These are phyloP conservation scores for Hemiprocne comata DNA, from an alignment of 2,113 vertebrate species.

Conservation along the genomic window DNA sequence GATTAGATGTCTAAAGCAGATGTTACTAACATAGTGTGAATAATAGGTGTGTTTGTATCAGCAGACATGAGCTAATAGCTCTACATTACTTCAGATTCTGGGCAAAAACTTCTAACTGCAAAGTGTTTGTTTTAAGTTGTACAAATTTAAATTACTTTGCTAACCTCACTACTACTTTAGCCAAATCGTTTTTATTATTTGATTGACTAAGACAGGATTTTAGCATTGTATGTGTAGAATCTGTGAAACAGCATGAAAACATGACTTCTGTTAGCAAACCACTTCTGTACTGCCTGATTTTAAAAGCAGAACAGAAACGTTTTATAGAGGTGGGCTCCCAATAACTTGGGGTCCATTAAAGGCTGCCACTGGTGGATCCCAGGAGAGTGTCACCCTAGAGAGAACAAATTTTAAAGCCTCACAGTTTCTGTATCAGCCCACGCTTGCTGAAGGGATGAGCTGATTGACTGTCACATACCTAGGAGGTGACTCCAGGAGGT, in stretches of 20 bases:
- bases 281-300: background rate
- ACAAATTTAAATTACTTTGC: background rate
- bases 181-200: background rate
- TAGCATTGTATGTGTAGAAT: background rate
- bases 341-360: background rate
- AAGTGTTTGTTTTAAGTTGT: background rate
- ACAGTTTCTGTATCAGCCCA: background rate
- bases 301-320: background rate
- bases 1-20: background rate
- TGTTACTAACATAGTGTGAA: background rate
- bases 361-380: background rate
- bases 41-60: conserved; percentile 33
- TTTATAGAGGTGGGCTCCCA: background rate
- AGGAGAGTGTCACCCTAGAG: background rate
- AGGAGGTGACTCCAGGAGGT: background rate
- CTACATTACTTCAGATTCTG: background rate
- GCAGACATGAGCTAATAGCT: background rate
- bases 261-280: background rate
- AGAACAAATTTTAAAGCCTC: background rate
- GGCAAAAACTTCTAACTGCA: background rate
- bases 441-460: background rate
- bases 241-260: background rate
- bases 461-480: fast-evolving
- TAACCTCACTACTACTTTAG: background rate
- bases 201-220: background rate